A percentile compares a stretch with the other conserved stretches of the same genome.
phyloP scores from a whole-genome alignment of 2,797 vertebrate species.

The Monodelphis domestica region DNA sequence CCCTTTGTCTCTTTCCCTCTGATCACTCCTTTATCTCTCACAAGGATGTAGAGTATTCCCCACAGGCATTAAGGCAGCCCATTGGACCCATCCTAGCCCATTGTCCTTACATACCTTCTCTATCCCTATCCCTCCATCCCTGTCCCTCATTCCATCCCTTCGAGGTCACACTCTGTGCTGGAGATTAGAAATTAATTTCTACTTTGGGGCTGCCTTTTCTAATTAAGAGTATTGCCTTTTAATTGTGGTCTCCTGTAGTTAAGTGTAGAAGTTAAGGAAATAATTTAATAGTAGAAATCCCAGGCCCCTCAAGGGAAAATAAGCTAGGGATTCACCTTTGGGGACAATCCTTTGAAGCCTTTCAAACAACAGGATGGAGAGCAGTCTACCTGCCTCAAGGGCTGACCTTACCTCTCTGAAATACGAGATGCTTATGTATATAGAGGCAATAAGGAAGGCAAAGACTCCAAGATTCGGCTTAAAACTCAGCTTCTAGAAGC shows the following conservation, averaged over 20 bases:
- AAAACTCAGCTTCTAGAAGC: background rate
- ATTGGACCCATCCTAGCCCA: background rate
- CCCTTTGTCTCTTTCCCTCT: background rate
- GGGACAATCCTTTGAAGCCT: background rate
- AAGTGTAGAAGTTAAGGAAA: background rate
- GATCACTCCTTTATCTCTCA: background rate
- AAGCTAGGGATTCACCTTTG: background rate
- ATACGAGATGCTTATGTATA: background rate
- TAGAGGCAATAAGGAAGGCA: conserved; percentile 31
- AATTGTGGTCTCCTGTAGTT: background rate
- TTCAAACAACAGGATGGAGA: background rate
- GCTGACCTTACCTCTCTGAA: background rate
- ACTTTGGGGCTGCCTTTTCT: background rate
- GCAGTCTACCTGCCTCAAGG: background rate
- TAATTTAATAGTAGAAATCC: conserved; percentile 28
- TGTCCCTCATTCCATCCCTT: background rate
- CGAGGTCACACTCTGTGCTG: conserved; percentile 15
- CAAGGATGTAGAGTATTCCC: background rate
- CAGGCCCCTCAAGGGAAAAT: background rate
- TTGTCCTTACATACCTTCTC: background rate
- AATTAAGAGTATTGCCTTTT: background rate
- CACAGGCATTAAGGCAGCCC: background rate
- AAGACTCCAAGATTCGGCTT: background rate
- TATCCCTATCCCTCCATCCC: background rate
- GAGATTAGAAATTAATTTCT: conserved; percentile 31